A percentile compares a stretch with the other conserved stretches of the same genome.
Evolutionary conservation across 2,888 invertebrate genomes (phyloP).

Genomic region (Himalopsyche japonica): DNA sequence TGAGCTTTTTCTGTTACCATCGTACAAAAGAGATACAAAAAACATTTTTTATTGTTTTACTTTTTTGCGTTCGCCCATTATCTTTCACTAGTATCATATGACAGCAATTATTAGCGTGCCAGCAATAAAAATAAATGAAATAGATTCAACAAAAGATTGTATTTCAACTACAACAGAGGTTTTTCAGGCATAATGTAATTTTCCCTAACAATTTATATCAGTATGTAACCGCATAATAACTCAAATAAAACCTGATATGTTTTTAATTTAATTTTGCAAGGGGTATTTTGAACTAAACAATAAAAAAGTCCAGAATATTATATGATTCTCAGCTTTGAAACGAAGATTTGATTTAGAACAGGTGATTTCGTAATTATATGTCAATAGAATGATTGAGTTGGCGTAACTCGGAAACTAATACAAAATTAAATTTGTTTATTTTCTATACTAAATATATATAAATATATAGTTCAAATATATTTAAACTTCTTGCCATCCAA

Average conservation of each 20-base stretch:
- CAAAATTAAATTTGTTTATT: no score
- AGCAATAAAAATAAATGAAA: background rate
- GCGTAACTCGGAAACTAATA: no score
- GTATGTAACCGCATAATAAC: constrained; percentile 23
- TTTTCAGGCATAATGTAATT: constrained; percentile 2
- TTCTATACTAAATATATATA: background rate
- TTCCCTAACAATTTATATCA: constrained; percentile 17
- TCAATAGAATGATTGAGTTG: no score
- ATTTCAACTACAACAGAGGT: background rate
- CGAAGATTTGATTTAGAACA: no score
- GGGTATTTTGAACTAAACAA: no score
- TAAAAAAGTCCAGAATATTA: no score
- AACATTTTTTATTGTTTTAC: constrained; percentile 8
- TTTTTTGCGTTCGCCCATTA: background rate
- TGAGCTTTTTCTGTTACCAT: constrained; percentile 6
- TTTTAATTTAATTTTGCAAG: constrained; percentile 32
- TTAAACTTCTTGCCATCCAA: no score
- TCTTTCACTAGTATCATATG: background rate
- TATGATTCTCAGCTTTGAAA: no score
- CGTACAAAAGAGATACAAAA: background rate
- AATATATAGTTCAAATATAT: no score
- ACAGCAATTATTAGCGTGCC: constrained; percentile 10
- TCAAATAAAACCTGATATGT: constrained; percentile 25
- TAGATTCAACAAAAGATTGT: constrained; percentile 17
- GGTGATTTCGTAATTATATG: no score